Percentiles rank a stretch among this genome's conserved stretches.
phyloP scores from a whole-genome alignment of 2,888 invertebrate genomes.

The Cylindroiulus punctatus region DNA sequence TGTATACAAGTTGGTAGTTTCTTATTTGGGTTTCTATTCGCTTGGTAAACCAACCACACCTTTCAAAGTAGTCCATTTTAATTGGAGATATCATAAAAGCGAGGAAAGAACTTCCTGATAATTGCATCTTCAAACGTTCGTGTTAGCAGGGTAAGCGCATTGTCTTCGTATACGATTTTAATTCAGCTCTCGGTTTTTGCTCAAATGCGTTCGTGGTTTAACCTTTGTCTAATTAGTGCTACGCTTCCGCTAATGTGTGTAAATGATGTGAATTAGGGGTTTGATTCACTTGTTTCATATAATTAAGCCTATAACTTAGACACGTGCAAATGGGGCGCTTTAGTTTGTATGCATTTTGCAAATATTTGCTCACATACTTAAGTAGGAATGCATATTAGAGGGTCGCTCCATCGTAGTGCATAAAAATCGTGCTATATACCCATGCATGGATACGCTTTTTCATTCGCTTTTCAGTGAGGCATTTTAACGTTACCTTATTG shows the following conservation, averaged over 20 bases:
- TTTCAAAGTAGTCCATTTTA: neutral
- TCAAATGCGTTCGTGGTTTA: neutral
- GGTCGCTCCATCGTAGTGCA: neutral
- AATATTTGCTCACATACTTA: slow-evolving; percentile 2
- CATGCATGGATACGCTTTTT: neutral
- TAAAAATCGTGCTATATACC: neutral
- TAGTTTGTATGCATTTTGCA: neutral
- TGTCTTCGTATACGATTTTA: neutral
- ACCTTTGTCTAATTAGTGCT: slow-evolving; percentile 23
- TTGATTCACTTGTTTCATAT: slow-evolving; percentile 25
- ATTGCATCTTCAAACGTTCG: slow-evolving; percentile 15
- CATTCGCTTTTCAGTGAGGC: neutral
- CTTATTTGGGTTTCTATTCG: neutral
- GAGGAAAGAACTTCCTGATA: neutral
- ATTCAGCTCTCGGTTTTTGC: neutral
- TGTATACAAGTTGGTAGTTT: no score
- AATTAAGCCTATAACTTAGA: slow-evolving; percentile 23
- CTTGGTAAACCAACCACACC: slow-evolving; percentile 34
- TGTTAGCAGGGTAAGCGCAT: slow-evolving; percentile 21
- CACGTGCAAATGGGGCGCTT: slow-evolving; percentile 3
- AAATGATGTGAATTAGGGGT: slow-evolving; percentile 33
- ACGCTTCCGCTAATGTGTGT: slow-evolving; percentile 3
- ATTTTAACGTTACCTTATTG: neutral
- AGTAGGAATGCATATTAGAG: neutral
- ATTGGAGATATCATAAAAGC: slow-evolving; percentile 14